Evolutionary conservation across 2,888 invertebrate species (phyloP).

Genomic region (Campaea margaritaria): DNA sequence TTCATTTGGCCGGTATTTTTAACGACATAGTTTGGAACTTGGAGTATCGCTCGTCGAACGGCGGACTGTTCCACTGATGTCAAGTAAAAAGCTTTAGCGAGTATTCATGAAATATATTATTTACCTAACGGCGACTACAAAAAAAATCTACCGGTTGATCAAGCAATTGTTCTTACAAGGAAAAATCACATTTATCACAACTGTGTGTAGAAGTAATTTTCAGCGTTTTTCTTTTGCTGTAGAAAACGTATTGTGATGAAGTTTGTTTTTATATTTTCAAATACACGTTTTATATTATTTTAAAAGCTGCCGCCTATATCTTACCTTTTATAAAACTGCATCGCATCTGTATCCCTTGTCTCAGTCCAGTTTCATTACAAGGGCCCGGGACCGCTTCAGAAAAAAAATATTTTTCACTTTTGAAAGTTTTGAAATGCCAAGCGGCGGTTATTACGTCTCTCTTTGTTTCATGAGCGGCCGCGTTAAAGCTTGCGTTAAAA

Average conservation of each 20-base stretch:
- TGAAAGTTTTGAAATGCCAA: conserved; percentile 43
- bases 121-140: too few species aligned
- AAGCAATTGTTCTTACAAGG: background rate
- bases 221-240: too few species aligned
- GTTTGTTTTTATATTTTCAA: background rate
- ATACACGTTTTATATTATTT: background rate
- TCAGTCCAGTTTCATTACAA: conserved; percentile 56
- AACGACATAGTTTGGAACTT: conserved; percentile 55
- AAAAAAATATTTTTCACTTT: conserved; percentile 49
- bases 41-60: conserved; percentile 54
- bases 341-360: conserved; percentile 51
- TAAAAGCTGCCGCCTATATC: conserved; percentile 20
- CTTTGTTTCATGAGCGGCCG: conserved; percentile 46
- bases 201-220: too few species aligned
- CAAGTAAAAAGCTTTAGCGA: conserved; percentile 11
- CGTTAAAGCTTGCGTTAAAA: conserved; percentile 29
- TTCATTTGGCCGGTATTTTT: conserved; percentile 46
- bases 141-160: background rate
- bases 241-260: too few species aligned
- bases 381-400: conserved; percentile 46
- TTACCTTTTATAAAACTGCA: conserved; percentile 33
- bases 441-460: conserved; percentile 45
- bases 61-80: conserved; percentile 42
- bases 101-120: too few species aligned
- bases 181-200: too few species aligned